Evolutionary conservation across 2,797 vertebrate species (phyloP).

Genomic region (Gadopsis bispinosus): DNA sequence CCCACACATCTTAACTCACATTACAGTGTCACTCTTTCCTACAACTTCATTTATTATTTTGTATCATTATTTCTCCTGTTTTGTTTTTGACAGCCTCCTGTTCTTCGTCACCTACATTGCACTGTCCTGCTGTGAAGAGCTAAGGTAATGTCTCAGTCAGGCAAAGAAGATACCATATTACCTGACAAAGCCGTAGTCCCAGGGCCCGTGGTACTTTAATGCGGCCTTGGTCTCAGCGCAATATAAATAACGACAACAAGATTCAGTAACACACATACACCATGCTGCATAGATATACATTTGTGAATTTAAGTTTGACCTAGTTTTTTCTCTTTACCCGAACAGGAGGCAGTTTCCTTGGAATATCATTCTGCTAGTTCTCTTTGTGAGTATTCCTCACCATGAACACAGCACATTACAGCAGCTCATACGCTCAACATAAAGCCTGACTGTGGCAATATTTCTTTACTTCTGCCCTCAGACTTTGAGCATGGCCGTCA

Average conservation of each 20-base stretch:
- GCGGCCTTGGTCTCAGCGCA: not conserved
- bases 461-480: constrained; percentile 42
- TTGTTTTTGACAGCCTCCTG: constrained; percentile 82
- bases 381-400: constrained; percentile 90
- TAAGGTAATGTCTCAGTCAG: constrained; percentile 83
- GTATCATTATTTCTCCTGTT: not conserved
- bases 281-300: not conserved
- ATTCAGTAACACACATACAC: not conserved
- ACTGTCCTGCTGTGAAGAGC: constrained; percentile 91
- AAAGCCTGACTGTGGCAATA: not conserved
- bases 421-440: not conserved
- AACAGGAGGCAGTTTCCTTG: constrained; percentile 94
- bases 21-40: not conserved
- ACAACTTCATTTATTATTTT: not conserved
- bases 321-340: not conserved
- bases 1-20: not conserved
- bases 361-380: constrained; percentile 91
- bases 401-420: not conserved
- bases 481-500: constrained; percentile 86
- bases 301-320: not conserved
- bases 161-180: too few relatives aligned
- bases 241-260: not conserved
- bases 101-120: constrained; percentile 93
- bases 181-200: too few relatives aligned
- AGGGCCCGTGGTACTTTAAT: too few relatives aligned